Conservation (phyloP, 2,797 vertebrate genomes). For the Phataginus tetradactyla region DNA sequence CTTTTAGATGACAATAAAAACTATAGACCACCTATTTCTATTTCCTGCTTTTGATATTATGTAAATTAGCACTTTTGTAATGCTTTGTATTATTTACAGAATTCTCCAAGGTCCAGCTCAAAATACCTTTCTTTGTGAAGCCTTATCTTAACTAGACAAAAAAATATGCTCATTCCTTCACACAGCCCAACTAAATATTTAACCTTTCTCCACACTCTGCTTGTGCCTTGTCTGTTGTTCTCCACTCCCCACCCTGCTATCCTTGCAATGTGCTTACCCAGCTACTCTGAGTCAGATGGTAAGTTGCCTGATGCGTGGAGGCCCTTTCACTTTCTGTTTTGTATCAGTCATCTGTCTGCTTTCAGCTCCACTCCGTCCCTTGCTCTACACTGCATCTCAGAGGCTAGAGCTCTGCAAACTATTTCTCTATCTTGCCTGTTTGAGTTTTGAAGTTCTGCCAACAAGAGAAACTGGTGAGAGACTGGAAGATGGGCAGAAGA, state of each 20-base stretch:
- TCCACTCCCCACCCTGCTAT: neutral
- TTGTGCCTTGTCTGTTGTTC: neutral
- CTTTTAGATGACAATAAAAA: slow-evolving; percentile 30
- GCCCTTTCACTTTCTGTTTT: neutral
- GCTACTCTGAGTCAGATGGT: neutral
- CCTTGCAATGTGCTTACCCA: neutral
- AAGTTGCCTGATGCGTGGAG: neutral
- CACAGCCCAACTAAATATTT: neutral
- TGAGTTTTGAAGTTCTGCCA: slow-evolving; percentile 35
- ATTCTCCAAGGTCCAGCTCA: slow-evolving; percentile 45
- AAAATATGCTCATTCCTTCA: neutral
- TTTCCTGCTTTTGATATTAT: slow-evolving; percentile 39
- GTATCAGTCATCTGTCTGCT: neutral
- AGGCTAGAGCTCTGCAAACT: neutral
- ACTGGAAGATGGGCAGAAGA: neutral
- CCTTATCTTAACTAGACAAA: neutral
- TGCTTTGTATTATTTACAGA: slow-evolving; percentile 16
- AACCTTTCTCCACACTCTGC: neutral
- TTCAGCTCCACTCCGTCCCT: neutral
- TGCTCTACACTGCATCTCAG: neutral
- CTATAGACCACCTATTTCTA: slow-evolving; percentile 14
- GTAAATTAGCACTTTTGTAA: slow-evolving; percentile 28
- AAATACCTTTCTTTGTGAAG: slow-evolving; percentile 30
- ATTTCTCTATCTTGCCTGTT: neutral
- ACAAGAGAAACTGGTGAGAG: neutral